Percentiles rank a stretch among this genome's conserved stretches.
These are phyloP conservation scores for Polymixis flavicincta DNA, from an alignment of 2,888 invertebrate species.

Conservation along the genomic window DNA sequence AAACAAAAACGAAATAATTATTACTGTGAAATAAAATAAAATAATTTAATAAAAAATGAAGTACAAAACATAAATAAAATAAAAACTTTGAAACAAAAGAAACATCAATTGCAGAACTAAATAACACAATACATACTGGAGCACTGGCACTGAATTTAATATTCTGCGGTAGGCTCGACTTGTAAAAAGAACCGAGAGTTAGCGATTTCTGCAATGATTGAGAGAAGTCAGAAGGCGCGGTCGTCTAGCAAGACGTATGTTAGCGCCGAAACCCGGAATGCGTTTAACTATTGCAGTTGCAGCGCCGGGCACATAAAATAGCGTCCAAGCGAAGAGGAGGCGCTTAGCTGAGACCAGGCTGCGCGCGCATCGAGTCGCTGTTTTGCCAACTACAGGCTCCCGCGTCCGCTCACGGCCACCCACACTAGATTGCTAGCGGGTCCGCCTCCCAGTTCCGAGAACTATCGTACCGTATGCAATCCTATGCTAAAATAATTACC, in stretches of 20 bases:
- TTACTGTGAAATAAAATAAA: background rate
- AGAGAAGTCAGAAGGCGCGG: background rate
- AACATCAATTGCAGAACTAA: background rate
- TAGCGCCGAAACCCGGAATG: slow-evolving; percentile 18
- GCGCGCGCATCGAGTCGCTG: slow-evolving; percentile 59
- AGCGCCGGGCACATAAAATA: slow-evolving; percentile 56
- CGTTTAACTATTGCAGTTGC: slow-evolving; percentile 41
- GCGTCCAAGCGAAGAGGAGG: slow-evolving; percentile 38
- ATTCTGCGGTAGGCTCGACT: background rate
- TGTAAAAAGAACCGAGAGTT: background rate
- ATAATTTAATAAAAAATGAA: slow-evolving; percentile 9
- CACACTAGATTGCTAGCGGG: background rate
- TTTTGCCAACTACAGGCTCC: slow-evolving; percentile 29
- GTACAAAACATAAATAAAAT: background rate
- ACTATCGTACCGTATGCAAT: slow-evolving; percentile 27
- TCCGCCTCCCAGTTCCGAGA: slow-evolving; percentile 33
- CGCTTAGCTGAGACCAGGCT: slow-evolving; percentile 31
- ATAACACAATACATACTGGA: slow-evolving; percentile 4
- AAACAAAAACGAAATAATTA: slow-evolving; percentile 5
- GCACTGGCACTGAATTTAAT: slow-evolving; percentile 1
- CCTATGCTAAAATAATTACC: background rate
- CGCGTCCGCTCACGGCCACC: slow-evolving; percentile 35
- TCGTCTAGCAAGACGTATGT: slow-evolving; percentile 6
- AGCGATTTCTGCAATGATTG: slow-evolving; percentile 22
- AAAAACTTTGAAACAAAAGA: background rate